Base-by-base conservation (phyloP, 2,113 vertebrate species). In the Thalassoma bifasciatum region DNA sequence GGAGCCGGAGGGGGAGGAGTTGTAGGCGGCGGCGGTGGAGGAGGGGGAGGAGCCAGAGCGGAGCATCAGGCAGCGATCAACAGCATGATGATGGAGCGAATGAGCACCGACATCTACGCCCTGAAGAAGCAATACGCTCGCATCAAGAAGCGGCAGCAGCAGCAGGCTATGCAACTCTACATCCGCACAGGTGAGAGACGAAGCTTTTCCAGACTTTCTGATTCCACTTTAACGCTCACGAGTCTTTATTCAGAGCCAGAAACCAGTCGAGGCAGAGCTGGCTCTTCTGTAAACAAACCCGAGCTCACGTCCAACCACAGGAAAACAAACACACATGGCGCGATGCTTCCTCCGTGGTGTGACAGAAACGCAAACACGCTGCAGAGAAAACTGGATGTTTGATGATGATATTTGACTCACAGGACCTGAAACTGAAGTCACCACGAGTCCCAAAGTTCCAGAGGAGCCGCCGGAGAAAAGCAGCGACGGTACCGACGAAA, bases 71-170 rank as follows among this genome's bases (percentile, higher is more conserved):
- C 96, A 0, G 95, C 95, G 22, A 96, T 98, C 85, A 99, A 98
- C 93, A 97, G 97, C 75, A 99, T 99, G 98, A 98, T 99, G 97
- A 95, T 95, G 96, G 98, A 99, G 59, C 94, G 98, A 5, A 99
- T 99, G 98, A 99, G 95, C 87, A 99, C 96, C 0, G 98, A 99
- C 81, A 98, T 99, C 90, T 93, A 87, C 0, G 97, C 97, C 0
- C 93, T 99, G 64, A 98, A 96, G 90, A 95, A 94, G 79, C 98
- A 99, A 65, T 99, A 99, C 73, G 91, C 95, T 0, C 94, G 97
- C 60, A 97, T 98, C 88, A 98, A 97, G 88, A 96, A 95, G 89
- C 95, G 96, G 58, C 98, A 99, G 81, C 97, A 97, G 88, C 96
- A 98, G 57, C 98, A 99, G 90, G 94, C 95, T 36, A 95, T 96